Evolutionary conservation across 2,888 invertebrate genomes (phyloP).

Genomic region (Tethea ocularis): DNA sequence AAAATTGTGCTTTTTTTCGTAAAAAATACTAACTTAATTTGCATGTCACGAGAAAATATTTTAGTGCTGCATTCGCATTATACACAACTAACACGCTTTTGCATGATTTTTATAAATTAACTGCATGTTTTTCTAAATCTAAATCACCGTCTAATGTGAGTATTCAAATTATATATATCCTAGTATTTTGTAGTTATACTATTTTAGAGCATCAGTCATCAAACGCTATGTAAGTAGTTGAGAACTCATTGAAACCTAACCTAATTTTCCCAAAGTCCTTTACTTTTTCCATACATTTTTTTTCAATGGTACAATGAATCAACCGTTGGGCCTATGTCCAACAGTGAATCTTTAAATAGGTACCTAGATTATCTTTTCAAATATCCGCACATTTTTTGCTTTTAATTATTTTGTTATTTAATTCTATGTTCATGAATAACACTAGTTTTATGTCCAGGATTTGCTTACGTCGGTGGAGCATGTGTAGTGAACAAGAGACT

Average conservation of each 20-base stretch:
- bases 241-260: conserved; percentile 11
- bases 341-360: background rate
- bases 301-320: background rate
- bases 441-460: conserved; percentile 84
- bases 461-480: conserved; percentile 97
- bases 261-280: background rate
- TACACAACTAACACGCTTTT: background rate
- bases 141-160: conserved; percentile 1
- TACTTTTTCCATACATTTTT: background rate
- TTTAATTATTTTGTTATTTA: background rate
- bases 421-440: background rate
- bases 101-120: background rate
- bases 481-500: conserved; percentile 97
- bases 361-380: background rate
- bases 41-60: background rate
- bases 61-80: background rate
- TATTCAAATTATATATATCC: background rate
- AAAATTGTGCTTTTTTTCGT: background rate
- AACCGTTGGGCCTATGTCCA: background rate
- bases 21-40: background rate
- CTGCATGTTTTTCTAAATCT: background rate
- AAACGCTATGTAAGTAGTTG: conserved; percentile 20
- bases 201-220: conserved; percentile 9
- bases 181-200: background rate
- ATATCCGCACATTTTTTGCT: background rate